phyloP scores from a whole-genome alignment of 2,888 invertebrate species.

The Synanthedon andrenaeformis region DNA sequence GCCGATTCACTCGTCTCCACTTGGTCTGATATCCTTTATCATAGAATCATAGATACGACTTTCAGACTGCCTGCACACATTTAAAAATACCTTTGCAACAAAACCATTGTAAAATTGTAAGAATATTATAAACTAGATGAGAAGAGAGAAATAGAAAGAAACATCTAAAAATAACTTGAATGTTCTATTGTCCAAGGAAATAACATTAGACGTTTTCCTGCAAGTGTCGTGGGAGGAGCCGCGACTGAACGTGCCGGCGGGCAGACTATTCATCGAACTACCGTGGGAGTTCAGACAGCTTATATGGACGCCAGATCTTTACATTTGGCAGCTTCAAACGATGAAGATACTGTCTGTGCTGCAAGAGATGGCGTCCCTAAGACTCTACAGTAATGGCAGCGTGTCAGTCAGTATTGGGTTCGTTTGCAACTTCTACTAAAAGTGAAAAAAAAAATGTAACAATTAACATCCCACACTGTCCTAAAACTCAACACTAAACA shows the following conservation, averaged over 20 bases:
- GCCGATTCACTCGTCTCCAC: too few species aligned
- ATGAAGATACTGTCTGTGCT: slow-evolving; percentile 72
- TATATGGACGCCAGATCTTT: slow-evolving; percentile 74
- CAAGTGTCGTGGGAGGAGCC: slow-evolving; percentile 74
- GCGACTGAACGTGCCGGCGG: slow-evolving; percentile 55
- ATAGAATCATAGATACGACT: too few species aligned
- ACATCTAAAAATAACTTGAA: slow-evolving; percentile 1
- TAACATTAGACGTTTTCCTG: slow-evolving; percentile 73
- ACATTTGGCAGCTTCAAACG: slow-evolving; percentile 73
- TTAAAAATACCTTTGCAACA: too few species aligned
- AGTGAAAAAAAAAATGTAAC: not conserved
- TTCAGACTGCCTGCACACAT: too few species aligned
- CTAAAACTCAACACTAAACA: too few species aligned
- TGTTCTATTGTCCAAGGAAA: slow-evolving; percentile 52
- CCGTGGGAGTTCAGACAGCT: slow-evolving; percentile 73
- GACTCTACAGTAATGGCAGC: slow-evolving; percentile 73
- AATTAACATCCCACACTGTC: not conserved
- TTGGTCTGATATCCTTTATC: too few species aligned
- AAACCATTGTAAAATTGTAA: too few species aligned
- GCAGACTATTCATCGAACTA: slow-evolving; percentile 66
- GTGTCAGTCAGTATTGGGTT: slow-evolving; percentile 75
- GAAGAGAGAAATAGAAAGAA: too few species aligned
- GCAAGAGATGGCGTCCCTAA: slow-evolving; percentile 73
- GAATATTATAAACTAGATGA: too few species aligned
- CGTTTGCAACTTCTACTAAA: slow-evolving; percentile 25